These are phyloP conservation scores for Pseudeuparius sepicola DNA, from an alignment of 2,888 invertebrate species.

Conservation along the genomic window DNA sequence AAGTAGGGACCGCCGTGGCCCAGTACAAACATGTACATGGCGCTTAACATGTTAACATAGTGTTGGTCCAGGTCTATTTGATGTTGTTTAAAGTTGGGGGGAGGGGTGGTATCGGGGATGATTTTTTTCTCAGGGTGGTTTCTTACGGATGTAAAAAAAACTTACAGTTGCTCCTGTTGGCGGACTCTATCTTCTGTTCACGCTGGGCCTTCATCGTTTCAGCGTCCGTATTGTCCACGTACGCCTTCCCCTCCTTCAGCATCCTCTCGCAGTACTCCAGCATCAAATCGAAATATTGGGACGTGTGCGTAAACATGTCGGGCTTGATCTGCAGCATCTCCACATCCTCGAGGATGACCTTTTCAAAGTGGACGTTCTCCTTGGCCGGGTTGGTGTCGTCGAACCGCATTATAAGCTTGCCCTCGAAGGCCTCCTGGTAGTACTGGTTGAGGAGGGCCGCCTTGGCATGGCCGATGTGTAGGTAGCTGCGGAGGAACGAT, in stretches of 20 bases:
- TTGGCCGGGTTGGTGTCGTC: constrained; percentile 99
- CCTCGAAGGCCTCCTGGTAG: constrained; percentile 86
- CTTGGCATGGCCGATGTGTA: constrained; percentile 98
- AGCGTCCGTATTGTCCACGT: constrained; percentile 92
- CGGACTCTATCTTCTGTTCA: constrained; percentile 78
- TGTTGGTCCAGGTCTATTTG: no score
- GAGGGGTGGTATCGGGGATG: no score
- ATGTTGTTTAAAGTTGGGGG: no score
- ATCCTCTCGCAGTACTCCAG: constrained; percentile 78
- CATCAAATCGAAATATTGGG: constrained; percentile 93
- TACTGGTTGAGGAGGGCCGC: constrained; percentile 97
- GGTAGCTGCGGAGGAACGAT: constrained; percentile 58
- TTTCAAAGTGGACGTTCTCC: constrained; percentile 93
- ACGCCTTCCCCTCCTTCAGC: constrained; percentile 82
- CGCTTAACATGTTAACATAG: no score
- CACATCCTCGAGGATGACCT: constrained; percentile 92
- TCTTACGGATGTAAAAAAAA: no score
- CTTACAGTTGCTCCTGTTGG: constrained; percentile 75
- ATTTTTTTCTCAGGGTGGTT: no score
- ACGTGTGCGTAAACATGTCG: constrained; percentile 89
- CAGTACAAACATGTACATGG: no score
- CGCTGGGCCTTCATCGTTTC: constrained; percentile 92
- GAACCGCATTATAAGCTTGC: constrained; percentile 94
- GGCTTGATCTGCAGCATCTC: constrained; percentile 84
- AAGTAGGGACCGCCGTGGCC: no score